A percentile compares a stretch with the other conserved stretches of the same genome.
These are phyloP conservation scores for Oryzias melastigma DNA, from an alignment of 2,113 vertebrate genomes.

Conservation along the genomic window DNA sequence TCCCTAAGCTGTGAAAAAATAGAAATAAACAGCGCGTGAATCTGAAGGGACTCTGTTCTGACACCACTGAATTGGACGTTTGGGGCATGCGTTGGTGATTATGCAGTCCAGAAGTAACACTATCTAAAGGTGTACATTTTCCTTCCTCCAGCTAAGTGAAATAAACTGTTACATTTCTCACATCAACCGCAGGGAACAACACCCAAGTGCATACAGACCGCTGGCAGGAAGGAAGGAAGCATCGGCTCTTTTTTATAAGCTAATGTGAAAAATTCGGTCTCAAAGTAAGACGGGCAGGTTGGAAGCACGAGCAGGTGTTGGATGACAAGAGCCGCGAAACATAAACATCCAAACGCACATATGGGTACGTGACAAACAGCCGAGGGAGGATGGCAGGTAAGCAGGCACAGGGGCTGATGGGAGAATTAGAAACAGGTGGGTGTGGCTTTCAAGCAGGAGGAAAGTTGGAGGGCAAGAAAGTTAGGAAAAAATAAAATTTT, in stretches of 20 bases:
- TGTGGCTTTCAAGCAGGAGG: slow-evolving; percentile 1
- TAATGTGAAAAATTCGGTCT: slow-evolving; percentile 2
- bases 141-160: slow-evolving; percentile 31
- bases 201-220: slow-evolving; percentile 4
- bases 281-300: slow-evolving; percentile 1
- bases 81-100: no score
- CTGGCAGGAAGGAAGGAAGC: slow-evolving; percentile 2
- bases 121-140: slow-evolving; percentile 24
- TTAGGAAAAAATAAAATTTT: background rate
- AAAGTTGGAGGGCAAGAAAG: background rate
- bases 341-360: background rate
- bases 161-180: slow-evolving; percentile 25
- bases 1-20: no score
- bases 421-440: slow-evolving; percentile 12
- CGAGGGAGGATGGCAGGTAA: background rate
- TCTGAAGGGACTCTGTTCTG: no score
- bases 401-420: background rate
- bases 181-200: background rate
- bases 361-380: background rate
- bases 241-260: background rate
- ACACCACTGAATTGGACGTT: no score
- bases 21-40: no score
- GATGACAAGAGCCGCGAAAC: background rate
- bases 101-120: background rate
- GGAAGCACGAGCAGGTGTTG: slow-evolving; percentile 4